Conservation (phyloP, 2,113 vertebrate species). For the Bostrychus sinensis region DNA sequence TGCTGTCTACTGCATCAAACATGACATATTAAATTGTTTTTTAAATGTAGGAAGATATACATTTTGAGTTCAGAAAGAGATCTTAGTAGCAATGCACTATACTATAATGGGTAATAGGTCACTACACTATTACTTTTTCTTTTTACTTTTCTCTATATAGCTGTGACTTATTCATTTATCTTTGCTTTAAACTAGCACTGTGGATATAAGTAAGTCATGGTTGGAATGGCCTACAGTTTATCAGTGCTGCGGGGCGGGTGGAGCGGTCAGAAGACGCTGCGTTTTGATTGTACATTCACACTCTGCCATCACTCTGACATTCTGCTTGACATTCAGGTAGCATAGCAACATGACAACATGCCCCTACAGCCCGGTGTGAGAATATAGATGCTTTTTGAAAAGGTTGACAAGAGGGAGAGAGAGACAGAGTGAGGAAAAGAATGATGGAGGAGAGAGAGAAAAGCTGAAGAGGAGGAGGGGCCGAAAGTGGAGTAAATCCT, state of each 20-base stretch:
- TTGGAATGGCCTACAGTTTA: not conserved
- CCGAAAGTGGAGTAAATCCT: slow-evolving; percentile 42
- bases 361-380: slow-evolving; percentile 73
- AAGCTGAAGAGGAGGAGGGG: slow-evolving; percentile 3
- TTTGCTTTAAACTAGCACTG: too few relatives aligned
- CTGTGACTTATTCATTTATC: too few relatives aligned
- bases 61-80: too few relatives aligned
- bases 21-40: too few relatives aligned
- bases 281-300: slow-evolving; percentile 60
- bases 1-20: too few relatives aligned
- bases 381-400: slow-evolving; percentile 80
- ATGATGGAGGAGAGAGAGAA: slow-evolving; percentile 4
- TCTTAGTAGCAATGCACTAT: too few relatives aligned
- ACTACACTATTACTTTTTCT: too few relatives aligned
- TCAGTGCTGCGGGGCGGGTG: not conserved
- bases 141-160: too few relatives aligned
- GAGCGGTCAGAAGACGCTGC: slow-evolving; percentile 42
- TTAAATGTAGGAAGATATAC: too few relatives aligned
- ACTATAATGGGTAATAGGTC: too few relatives aligned
- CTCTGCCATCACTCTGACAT: slow-evolving; percentile 71
- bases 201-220: too few relatives aligned
- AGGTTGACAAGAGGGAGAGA: slow-evolving; percentile 76
- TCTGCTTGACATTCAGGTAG: slow-evolving; percentile 83
- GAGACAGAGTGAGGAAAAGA: slow-evolving; percentile 8
- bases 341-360: slow-evolving; percentile 82